These are phyloP conservation scores for Abscondita cerata DNA, from an alignment of 2,888 invertebrate genomes.

Conservation along the genomic window DNA sequence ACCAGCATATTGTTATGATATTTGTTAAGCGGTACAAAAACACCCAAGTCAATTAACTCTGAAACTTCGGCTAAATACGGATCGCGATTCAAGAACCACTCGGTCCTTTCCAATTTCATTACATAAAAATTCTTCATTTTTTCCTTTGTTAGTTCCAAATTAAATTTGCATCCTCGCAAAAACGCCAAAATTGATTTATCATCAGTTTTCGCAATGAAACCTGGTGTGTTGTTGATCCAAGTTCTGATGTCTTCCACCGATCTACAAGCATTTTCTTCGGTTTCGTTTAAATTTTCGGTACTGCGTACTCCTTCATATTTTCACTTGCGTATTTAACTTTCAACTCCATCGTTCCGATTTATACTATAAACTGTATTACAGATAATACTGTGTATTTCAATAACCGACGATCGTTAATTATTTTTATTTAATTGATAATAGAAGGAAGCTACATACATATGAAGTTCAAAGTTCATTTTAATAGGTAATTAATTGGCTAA, in stretches of 20 bases:
- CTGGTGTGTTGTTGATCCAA: slow-evolving; percentile 58
- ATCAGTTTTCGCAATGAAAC: slow-evolving; percentile 58
- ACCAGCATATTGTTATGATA: slow-evolving; percentile 61
- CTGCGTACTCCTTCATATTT: slow-evolving; percentile 38
- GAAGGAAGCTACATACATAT: too few relatives aligned
- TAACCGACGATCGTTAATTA: too few relatives aligned
- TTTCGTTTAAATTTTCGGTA: slow-evolving; percentile 51
- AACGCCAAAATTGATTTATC: slow-evolving; percentile 64
- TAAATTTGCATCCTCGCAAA: slow-evolving; percentile 68
- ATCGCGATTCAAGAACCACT: slow-evolving; percentile 69
- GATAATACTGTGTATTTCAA: too few relatives aligned
- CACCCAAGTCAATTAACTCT: slow-evolving; percentile 65
- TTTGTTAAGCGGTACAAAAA: slow-evolving; percentile 65
- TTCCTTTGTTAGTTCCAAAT: slow-evolving; percentile 63
- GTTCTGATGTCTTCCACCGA: slow-evolving; percentile 50
- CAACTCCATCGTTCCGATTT: neutral
- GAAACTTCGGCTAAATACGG: slow-evolving; percentile 64
- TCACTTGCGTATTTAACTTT: neutral
- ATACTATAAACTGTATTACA: too few relatives aligned
- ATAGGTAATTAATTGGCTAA: too few relatives aligned
- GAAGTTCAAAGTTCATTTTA: too few relatives aligned
- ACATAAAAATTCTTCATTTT: slow-evolving; percentile 66
- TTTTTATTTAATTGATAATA: too few relatives aligned
- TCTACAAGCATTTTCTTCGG: slow-evolving; percentile 43
- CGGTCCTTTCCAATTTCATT: slow-evolving; percentile 62